Evolutionary conservation across 2,888 invertebrate genomes (phyloP).

Genomic region (Platypus cylindrus): DNA sequence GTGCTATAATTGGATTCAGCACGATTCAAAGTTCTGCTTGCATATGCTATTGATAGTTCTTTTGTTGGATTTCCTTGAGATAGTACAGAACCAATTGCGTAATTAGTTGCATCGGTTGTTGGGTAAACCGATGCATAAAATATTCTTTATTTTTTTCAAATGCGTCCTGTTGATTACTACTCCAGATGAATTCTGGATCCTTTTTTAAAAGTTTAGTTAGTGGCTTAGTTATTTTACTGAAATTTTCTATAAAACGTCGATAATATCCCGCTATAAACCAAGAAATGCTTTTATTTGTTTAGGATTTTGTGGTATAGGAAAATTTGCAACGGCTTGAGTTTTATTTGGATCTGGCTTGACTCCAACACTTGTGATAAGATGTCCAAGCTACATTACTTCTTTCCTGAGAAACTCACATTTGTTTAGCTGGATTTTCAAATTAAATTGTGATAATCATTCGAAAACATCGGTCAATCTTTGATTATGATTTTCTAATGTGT

Average conservation of each 20-base stretch:
- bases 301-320: constrained; percentile 1
- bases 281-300: constrained; percentile 2
- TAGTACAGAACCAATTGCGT: constrained; percentile 15
- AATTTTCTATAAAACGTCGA: neutral
- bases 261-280: constrained; percentile 5
- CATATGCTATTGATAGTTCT: constrained; percentile 28
- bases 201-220: constrained; percentile 13
- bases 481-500: too few relatives aligned
- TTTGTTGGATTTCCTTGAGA: constrained; percentile 20
- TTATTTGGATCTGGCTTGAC: constrained; percentile 1
- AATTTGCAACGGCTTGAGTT: neutral
- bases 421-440: too few relatives aligned
- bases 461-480: too few relatives aligned
- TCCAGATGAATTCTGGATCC: constrained; percentile 9
- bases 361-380: too few relatives aligned
- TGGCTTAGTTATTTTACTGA: constrained; percentile 10
- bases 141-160: constrained; percentile 1
- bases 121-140: constrained; percentile 21
- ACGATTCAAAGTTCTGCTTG: constrained; percentile 24
- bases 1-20: constrained; percentile 28
- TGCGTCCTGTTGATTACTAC: too few relatives aligned
- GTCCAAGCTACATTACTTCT: too few relatives aligned
- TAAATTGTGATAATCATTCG: too few relatives aligned
- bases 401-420: too few relatives aligned
- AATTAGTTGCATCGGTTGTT: constrained; percentile 27